Conservation (phyloP, 1,140 invertebrate genomes). For the Muscidifurax raptorellus region DNA sequence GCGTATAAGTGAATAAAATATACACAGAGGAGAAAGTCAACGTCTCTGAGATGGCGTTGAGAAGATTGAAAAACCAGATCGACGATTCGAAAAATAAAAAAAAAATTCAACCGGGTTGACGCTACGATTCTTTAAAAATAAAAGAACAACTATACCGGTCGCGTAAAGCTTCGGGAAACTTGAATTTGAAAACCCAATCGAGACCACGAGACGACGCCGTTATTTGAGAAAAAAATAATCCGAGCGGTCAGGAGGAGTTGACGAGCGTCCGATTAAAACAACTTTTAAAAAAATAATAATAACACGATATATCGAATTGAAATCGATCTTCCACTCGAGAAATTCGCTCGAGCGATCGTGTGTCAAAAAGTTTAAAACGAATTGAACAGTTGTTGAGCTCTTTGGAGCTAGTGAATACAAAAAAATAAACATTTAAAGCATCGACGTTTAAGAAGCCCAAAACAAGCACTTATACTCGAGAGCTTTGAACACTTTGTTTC, state of each 20-base stretch:
- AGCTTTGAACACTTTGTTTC: conserved; percentile 55
- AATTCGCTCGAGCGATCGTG: neutral
- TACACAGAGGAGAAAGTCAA: neutral
- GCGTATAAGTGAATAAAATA: neutral
- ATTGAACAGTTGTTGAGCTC: neutral
- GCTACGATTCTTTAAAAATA: neutral
- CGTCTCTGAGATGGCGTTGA: neutral
- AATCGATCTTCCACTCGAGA: conserved; percentile 8
- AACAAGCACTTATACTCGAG: conserved; percentile 3
- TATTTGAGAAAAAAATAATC: conserved; percentile 23
- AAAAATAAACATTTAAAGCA: conserved; percentile 4
- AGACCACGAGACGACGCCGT: neutral
- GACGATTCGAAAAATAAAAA: neutral
- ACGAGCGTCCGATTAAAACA: conserved; percentile 1
- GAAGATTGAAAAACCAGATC: too few species aligned
- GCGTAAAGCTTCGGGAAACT: neutral
- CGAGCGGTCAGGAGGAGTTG: neutral
- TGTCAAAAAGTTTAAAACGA: neutral
- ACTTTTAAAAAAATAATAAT: neutral
- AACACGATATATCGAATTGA: conserved; percentile 8
- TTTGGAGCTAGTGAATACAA: neutral
- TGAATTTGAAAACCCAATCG: conserved; percentile 5
- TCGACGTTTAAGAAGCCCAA: neutral
- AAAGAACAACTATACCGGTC: neutral
- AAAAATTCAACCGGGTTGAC: neutral